Percentiles rank a stretch among this genome's conserved stretches.
These are phyloP conservation scores for Eupithecia centaureata DNA, from an alignment of 2,888 invertebrate genomes.

Conservation along the genomic window DNA sequence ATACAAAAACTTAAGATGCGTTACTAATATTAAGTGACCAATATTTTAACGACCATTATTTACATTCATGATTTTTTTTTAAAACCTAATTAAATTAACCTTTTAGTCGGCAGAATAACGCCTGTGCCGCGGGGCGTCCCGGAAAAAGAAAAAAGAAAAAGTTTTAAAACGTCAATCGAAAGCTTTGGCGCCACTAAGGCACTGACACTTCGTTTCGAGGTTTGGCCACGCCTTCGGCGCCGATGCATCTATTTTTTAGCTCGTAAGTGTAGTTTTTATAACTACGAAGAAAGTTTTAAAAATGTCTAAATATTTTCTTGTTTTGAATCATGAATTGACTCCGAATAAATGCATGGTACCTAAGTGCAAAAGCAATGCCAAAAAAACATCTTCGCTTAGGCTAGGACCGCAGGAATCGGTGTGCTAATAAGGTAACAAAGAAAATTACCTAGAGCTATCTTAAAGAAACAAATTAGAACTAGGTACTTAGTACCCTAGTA, in stretches of 20 bases:
- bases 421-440: too few relatives aligned
- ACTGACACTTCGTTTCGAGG: constrained; percentile 43
- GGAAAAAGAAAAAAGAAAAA: constrained; percentile 50
- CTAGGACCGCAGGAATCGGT: too few relatives aligned
- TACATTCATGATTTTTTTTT: constrained; percentile 24
- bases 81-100: constrained; percentile 51
- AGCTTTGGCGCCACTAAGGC: constrained; percentile 78
- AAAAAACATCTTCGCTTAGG: too few relatives aligned
- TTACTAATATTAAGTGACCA: not conserved
- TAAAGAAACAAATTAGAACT: too few relatives aligned
- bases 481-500: too few relatives aligned
- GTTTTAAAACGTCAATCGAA: constrained; percentile 62
- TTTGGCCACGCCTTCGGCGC: constrained; percentile 71
- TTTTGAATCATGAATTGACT: too few relatives aligned
- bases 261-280: constrained; percentile 29
- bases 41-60: constrained; percentile 16
- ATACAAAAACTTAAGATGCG: not conserved
- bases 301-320: not conserved
- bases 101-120: constrained; percentile 45
- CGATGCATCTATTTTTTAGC: constrained; percentile 40
- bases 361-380: too few relatives aligned
- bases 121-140: constrained; percentile 63
- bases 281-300: constrained; percentile 1
- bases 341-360: too few relatives aligned
- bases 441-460: too few relatives aligned